Percentiles rank a stretch among this genome's conserved stretches.
phyloP scores from a whole-genome alignment of 23 tunicate species.

The Halocynthia roretzi region DNA sequence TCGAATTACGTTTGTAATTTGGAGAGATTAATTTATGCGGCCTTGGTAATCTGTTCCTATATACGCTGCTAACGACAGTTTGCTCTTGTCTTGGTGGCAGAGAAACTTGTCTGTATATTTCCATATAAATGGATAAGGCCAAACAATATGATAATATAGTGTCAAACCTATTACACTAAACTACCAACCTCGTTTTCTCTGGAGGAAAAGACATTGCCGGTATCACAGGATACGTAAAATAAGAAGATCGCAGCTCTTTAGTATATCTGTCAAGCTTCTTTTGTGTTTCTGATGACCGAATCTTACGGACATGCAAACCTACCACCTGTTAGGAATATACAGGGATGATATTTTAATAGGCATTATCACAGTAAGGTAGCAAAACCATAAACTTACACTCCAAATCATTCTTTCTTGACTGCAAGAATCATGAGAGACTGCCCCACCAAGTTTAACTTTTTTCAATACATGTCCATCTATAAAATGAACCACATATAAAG shows the following conservation, averaged over 20 bases:
- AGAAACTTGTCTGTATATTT: slow-evolving; percentile 2
- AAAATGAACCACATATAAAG: background rate
- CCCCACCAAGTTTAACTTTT: slow-evolving; percentile 69
- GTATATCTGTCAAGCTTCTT: slow-evolving; percentile 52
- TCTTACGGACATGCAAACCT: slow-evolving; percentile 18
- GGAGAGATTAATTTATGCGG: background rate
- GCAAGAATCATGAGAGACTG: slow-evolving; percentile 60
- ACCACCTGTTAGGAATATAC: slow-evolving; percentile 10
- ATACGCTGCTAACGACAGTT: background rate
- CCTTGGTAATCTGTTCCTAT: background rate
- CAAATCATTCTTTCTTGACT: slow-evolving; percentile 74
- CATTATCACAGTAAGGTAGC: background rate
- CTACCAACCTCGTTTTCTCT: background rate
- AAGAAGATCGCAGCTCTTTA: slow-evolving; percentile 41
- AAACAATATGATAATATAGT: background rate
- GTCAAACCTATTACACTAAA: background rate
- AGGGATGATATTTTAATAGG: background rate
- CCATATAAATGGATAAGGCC: background rate
- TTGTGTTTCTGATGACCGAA: slow-evolving; percentile 32
- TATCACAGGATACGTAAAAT: slow-evolving; percentile 23
- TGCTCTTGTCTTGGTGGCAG: background rate
- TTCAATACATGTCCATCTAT: slow-evolving; percentile 62
- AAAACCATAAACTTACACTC: slow-evolving; percentile 30
- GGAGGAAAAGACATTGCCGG: slow-evolving; percentile 2
- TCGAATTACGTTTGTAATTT: background rate